Evolutionary conservation across 2,797 vertebrate genomes (phyloP).

Genomic region (Coregonus suidteri): DNA sequence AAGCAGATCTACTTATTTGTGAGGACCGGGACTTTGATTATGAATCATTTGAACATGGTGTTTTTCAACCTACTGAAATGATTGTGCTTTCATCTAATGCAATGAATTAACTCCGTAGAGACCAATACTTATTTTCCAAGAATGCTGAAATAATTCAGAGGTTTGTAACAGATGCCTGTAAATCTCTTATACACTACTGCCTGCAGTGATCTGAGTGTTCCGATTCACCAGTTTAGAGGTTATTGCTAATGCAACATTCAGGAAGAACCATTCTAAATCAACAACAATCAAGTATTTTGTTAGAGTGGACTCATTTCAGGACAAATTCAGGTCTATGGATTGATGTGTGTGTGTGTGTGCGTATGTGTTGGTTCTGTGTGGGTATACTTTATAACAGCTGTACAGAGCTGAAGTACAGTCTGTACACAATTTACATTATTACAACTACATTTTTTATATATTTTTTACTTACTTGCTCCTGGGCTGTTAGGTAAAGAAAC

Average conservation of each 20-base stretch:
- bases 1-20: constrained; percentile 1
- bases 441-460: not conserved
- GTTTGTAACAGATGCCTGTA: not conserved
- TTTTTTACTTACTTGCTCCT: not conserved
- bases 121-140: not conserved
- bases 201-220: not conserved
- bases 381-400: too few relatives aligned
- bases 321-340: not conserved
- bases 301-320: not conserved
- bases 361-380: not conserved
- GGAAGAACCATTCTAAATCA: too few relatives aligned
- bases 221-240: not conserved
- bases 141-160: not conserved
- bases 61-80: not conserved
- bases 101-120: not conserved
- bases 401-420: too few relatives aligned
- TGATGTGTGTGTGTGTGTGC: not conserved
- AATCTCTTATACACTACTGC: not conserved
- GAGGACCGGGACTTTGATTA: not conserved
- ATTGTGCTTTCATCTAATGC: constrained; percentile 1
- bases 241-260: too few relatives aligned
- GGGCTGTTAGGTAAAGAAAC: not conserved
- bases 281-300: not conserved
- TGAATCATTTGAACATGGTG: constrained; percentile 10
- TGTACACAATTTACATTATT: not conserved